Conservation (phyloP, 2,888 invertebrate species). For the Heteromyza rotundicornis region DNA sequence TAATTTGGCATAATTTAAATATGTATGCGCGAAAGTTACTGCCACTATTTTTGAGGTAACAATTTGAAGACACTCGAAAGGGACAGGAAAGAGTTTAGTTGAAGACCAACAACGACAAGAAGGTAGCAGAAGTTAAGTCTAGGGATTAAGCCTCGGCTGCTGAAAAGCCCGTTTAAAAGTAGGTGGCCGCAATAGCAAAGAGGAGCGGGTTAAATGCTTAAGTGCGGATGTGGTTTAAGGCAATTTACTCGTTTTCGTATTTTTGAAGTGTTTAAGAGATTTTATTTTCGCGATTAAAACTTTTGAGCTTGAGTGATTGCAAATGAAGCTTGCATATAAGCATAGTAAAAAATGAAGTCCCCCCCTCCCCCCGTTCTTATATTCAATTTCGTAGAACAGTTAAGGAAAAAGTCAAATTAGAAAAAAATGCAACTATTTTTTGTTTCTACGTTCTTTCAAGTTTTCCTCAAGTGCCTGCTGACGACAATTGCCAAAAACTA, state of each 20-base stretch:
- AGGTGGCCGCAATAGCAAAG: no score
- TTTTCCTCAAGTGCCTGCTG: background rate
- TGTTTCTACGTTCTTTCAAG: background rate
- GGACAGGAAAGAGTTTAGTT: background rate
- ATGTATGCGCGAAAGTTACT: background rate
- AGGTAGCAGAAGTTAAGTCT: slow-evolving; percentile 35
- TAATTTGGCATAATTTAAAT: slow-evolving; percentile 4
- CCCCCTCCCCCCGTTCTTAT: no score
- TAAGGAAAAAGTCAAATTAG: no score
- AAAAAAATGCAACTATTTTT: no score
- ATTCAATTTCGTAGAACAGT: no score
- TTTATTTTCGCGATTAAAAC: background rate
- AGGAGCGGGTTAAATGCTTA: no score
- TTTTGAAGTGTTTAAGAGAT: no score
- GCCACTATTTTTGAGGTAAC: background rate
- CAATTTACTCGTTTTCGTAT: no score
- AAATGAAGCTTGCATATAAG: background rate
- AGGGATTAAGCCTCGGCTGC: background rate
- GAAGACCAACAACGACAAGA: slow-evolving; percentile 8
- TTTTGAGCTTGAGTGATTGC: slow-evolving; percentile 9
- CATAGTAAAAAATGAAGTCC: no score
- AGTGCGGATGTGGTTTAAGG: no score
- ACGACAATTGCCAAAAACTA: background rate
- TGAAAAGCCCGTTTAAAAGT: no score
- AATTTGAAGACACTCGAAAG: background rate